Percentiles rank a stretch among this genome's conserved stretches.
Conservation (phyloP, 2,888 invertebrate genomes). For the Physocephala rufipes region DNA sequence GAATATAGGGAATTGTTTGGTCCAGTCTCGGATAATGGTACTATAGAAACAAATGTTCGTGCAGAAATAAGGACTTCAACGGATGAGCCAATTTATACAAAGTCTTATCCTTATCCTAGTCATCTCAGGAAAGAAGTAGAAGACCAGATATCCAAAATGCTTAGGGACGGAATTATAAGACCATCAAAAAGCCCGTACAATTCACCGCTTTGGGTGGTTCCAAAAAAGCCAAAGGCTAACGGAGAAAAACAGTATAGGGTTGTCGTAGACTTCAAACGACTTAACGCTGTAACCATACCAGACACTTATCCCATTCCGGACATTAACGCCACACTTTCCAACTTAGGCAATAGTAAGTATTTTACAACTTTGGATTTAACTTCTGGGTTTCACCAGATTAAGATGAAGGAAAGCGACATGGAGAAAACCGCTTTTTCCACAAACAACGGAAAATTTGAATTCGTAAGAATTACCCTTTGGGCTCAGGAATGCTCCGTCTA, state of each 20-base stretch:
- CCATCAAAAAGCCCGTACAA: constrained; percentile 49
- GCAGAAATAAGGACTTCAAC: no score
- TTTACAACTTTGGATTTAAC: constrained; percentile 31
- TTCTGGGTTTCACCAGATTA: constrained; percentile 40
- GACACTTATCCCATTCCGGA: constrained; percentile 42
- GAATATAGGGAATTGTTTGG: no score
- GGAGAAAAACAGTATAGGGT: constrained; percentile 36
- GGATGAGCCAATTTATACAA: no score
- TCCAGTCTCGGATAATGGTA: no score
- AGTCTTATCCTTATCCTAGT: no score
- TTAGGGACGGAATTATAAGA: constrained; percentile 48
- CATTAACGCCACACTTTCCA: constrained; percentile 44
- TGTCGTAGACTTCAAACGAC: constrained; percentile 38
- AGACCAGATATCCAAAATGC: constrained; percentile 42
- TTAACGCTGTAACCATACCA: constrained; percentile 39
- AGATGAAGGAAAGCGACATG: constrained; percentile 21
- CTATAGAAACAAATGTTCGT: no score
- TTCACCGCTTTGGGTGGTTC: constrained; percentile 51
- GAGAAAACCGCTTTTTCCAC: constrained; percentile 38
- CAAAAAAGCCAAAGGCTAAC: constrained; percentile 49
- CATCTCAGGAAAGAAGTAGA: constrained; percentile 32
- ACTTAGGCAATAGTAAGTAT: constrained; percentile 49
- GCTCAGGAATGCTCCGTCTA: constrained; percentile 39
- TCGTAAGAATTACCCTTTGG: constrained; percentile 35
- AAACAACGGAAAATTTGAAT: constrained; percentile 34